A percentile compares a stretch with the other conserved stretches of the same genome.
Conservation (phyloP, 2,888 invertebrate genomes). For the Aspidiotus destructor region DNA sequence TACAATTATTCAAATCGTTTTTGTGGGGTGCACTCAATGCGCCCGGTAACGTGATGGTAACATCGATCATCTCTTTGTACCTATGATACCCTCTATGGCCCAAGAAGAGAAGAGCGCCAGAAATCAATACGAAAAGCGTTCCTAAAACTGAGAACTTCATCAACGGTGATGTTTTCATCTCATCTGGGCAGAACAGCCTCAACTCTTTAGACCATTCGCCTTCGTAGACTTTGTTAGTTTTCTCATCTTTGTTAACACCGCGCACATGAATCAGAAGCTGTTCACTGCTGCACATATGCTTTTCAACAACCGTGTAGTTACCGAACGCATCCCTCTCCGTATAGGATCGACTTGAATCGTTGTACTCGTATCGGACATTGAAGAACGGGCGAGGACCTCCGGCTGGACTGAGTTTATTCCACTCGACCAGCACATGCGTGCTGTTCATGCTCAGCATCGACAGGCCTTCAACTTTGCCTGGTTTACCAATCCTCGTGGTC, state of each 20-base stretch:
- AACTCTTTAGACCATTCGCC: constrained; percentile 10
- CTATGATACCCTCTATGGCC: constrained; percentile 14
- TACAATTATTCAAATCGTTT: neutral
- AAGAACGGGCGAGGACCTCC: constrained; percentile 52
- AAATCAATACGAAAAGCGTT: neutral
- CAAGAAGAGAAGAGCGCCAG: neutral
- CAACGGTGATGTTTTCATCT: neutral
- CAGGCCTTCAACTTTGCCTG: constrained; percentile 40
- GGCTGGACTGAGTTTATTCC: constrained; percentile 47
- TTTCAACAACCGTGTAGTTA: neutral
- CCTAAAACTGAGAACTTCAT: neutral
- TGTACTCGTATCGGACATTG: constrained; percentile 43
- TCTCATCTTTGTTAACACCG: constrained; percentile 11
- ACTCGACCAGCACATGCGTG: constrained; percentile 45
- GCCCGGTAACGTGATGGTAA: constrained; percentile 19
- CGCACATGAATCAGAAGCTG: constrained; percentile 8
- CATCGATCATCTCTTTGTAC: constrained; percentile 20
- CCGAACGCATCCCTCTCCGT: neutral
- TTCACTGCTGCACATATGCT: neutral
- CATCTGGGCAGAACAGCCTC: neutral
- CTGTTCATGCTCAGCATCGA: constrained; percentile 44
- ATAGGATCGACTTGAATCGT: neutral
- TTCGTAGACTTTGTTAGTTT: neutral
- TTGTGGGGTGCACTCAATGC: constrained; percentile 11
- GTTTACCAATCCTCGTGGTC: constrained; percentile 52